Base-by-base conservation (phyloP, 2,797 vertebrate genomes). In the Syngnathus rostellatus region DNA sequence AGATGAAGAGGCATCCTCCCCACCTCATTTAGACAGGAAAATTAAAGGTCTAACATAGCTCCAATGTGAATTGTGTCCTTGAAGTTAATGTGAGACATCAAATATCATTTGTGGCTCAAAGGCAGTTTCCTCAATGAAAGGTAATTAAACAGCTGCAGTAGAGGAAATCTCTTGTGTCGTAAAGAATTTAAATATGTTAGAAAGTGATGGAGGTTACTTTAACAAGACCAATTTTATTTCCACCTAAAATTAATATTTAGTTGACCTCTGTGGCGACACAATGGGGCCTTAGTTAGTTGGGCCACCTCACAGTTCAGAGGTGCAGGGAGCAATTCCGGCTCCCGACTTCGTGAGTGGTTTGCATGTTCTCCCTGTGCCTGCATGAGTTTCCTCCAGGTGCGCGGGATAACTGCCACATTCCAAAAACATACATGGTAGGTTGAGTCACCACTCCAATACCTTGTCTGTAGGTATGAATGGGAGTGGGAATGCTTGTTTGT, bases 11-110 rank as follows among this genome's bases (percentile, higher is more conserved):
- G 70, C 54, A 31, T 86, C 80, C 87, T 90, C 82, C 68, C 85
- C 77, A 82, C 86, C 85, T 87, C 89, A 92, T 90, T 93, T 90
- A 86, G 71, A 81, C 82, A 68, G 86, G 84, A 86, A 87, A 89
- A 89, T 87, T 88, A 86, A 86, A 89, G 85, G 87, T 85, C 80
- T 79, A 68, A 37, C 78, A 83, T 84, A 76, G 74, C 80, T 86
- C 83, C 88, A 69, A 78, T 85, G 76, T 86, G 83, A 92, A 85
- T 90, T 84, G 77, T 72, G 74, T 89, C 87, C 80, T 76, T 82
- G 86, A 83, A 78, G 71, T 81, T 90, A 77, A 87, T 83, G 73
- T 83, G 74, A 79, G 81, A 86, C 80, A 75, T 84, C 78, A 72
- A 75, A 81, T 85, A 83, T 84, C 81, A 78, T 89, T 89, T 89